phyloP scores from a whole-genome alignment of 2,888 invertebrate species.

The Amiota minor region DNA sequence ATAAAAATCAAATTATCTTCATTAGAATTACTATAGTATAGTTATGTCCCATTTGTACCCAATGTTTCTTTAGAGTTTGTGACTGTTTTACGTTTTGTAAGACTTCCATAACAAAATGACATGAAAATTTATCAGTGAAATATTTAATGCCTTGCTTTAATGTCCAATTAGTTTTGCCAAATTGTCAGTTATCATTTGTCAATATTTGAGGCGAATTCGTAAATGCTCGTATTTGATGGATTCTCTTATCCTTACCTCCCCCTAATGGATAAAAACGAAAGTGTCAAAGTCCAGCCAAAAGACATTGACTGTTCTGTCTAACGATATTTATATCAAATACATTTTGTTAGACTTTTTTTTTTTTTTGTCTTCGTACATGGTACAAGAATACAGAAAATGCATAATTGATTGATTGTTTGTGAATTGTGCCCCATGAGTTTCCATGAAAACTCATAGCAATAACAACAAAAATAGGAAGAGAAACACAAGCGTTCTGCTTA shows the following conservation, averaged over 20 bases:
- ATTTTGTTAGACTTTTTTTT: conserved; percentile 54
- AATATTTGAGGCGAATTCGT: conserved; percentile 35
- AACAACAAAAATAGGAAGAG: not conserved
- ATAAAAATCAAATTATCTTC: too few species aligned
- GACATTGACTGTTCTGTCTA: too few species aligned
- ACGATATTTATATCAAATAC: too few species aligned
- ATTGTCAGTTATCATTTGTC: conserved; percentile 61
- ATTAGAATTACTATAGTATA: too few species aligned
- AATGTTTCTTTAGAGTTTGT: too few species aligned
- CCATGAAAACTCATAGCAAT: not conserved
- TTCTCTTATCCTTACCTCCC: not conserved
- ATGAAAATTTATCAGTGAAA: too few species aligned
- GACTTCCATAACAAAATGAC: too few species aligned
- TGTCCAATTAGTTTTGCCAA: conserved; percentile 35
- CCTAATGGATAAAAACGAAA: conserved; percentile 23
- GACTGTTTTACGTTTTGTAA: too few species aligned
- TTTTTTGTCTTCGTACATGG: conserved; percentile 13
- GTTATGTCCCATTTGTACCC: too few species aligned
- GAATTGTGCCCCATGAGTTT: conserved; percentile 35
- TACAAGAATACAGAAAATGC: conserved; percentile 41
- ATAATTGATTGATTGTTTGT: conserved; percentile 62
- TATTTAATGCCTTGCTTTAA: not conserved
- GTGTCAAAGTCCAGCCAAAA: not conserved
- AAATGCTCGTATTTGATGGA: too few species aligned
- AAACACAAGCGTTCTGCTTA: not conserved